Percentiles rank a stretch among this genome's conserved stretches.
Conservation (phyloP, 2,797 vertebrate genomes). For the Eulemur coronatus region DNA sequence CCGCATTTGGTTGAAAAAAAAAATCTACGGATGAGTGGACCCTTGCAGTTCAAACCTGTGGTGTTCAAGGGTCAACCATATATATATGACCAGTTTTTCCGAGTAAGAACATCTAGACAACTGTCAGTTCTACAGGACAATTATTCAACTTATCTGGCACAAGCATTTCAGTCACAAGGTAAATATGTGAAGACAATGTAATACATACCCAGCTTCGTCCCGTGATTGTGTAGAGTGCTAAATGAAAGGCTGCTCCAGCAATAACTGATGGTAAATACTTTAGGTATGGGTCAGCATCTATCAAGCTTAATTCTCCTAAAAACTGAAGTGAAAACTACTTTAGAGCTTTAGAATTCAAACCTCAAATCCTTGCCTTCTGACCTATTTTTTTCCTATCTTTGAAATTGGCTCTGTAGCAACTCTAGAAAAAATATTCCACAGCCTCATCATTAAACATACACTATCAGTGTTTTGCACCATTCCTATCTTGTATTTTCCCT, state of each 20-base stretch:
- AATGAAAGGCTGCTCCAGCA: slow-evolving; percentile 92
- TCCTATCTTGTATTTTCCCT: not conserved
- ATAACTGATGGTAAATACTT: slow-evolving; percentile 95
- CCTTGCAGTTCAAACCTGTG: not conserved
- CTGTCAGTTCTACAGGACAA: not conserved
- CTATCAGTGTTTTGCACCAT: not conserved
- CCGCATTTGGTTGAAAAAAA: not conserved
- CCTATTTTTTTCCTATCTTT: not conserved
- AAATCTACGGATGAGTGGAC: not conserved
- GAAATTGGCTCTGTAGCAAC: not conserved
- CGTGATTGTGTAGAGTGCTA: slow-evolving; percentile 91
- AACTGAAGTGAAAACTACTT: slow-evolving; percentile 85
- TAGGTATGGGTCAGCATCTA: slow-evolving; percentile 95
- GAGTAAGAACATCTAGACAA: not conserved
- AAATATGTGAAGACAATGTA: not conserved
- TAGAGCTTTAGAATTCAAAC: not conserved
- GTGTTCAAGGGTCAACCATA: not conserved
- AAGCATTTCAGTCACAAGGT: not conserved
- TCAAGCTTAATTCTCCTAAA: slow-evolving; percentile 94
- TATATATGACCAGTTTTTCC: not conserved
- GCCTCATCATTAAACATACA: not conserved
- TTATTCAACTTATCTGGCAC: not conserved
- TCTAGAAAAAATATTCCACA: not conserved
- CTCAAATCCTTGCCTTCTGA: not conserved
- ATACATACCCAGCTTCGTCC: slow-evolving; percentile 87